Conservation (phyloP, 2,797 vertebrate species). For the Eurystomus glaucurus region DNA sequence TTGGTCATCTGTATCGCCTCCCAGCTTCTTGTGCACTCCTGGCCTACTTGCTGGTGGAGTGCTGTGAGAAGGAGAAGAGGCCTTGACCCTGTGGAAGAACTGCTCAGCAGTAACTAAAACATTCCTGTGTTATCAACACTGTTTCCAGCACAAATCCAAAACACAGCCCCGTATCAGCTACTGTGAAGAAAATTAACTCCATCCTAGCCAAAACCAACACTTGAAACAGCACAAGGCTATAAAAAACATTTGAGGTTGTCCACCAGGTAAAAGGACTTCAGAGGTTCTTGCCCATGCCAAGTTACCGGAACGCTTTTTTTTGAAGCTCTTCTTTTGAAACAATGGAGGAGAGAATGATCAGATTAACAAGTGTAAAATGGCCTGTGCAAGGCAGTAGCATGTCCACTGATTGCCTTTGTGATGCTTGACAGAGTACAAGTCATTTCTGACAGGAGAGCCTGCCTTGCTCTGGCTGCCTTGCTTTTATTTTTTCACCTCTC, state of each 20-base stretch:
- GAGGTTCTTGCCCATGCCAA: neutral
- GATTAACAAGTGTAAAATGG: neutral
- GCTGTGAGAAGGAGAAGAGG: neutral
- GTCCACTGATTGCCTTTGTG: neutral
- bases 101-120: neutral
- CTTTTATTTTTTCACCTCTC: neutral
- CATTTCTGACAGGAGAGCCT: neutral
- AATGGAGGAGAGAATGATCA: neutral
- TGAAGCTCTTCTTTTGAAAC: neutral
- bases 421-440: neutral
- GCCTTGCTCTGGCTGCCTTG: neutral
- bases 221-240: neutral
- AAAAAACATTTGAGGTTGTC: neutral
- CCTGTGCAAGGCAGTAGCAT: neutral
- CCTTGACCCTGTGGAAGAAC: neutral
- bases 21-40: neutral
- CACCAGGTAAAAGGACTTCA: neutral
- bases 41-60: neutral
- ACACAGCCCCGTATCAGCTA: neutral
- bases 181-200: neutral
- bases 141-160: neutral
- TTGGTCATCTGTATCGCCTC: neutral
- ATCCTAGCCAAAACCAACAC: neutral
- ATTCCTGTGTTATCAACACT: too few species aligned
- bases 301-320: fast-evolving